Base-by-base conservation (phyloP, 2,888 invertebrate genomes). In the Macrosoma leucophasiata region DNA sequence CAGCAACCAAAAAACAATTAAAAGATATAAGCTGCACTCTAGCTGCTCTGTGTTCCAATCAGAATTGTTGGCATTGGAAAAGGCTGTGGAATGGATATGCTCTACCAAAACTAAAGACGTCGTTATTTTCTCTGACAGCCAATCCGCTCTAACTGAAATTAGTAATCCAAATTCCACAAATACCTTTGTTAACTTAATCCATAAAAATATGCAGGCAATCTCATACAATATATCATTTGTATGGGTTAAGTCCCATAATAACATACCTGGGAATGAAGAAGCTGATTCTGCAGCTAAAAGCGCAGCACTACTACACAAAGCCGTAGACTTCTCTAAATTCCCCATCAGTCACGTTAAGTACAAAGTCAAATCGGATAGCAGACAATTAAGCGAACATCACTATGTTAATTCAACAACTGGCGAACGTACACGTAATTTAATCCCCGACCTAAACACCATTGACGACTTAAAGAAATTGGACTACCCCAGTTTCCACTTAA, bases 1-100 rank as follows among this genome's bases (percentile, higher is more conserved):
- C 0, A n/a, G 25, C 4, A 27, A 28, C 0, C 12, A 23, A 23
- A 6, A n/a, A 4, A 19, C 25, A 4, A 22, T 7, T 5, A 39
- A 27, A 15, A 35, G 36, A 27, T 21, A 33, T 3, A 43, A 43
- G 17, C 21, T 43, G 1, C 43, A 41, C 17, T 11, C 21, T 2
- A 13, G 23, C 12, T 45, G 40, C 17, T 40, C 42, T 1, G 46
- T 46, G 0, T 46, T 22, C 6, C 46, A 46, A n/a, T 40, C 42
- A 0, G 46, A 42, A 17, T 6, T 45, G 8, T 20, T 41, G 0
- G 39, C 44, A 1, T 37, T 41, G 2, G 1, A 17, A 2, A 13
- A 24, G 2, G 29, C 38, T 1, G 20, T 15, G 10, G 10, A 17
- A 3, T 30, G 15, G 20, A 4, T 19, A 2, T 3, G 19, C 1